Conservation (phyloP, 2,797 vertebrate species). For the Danio kyathit region DNA sequence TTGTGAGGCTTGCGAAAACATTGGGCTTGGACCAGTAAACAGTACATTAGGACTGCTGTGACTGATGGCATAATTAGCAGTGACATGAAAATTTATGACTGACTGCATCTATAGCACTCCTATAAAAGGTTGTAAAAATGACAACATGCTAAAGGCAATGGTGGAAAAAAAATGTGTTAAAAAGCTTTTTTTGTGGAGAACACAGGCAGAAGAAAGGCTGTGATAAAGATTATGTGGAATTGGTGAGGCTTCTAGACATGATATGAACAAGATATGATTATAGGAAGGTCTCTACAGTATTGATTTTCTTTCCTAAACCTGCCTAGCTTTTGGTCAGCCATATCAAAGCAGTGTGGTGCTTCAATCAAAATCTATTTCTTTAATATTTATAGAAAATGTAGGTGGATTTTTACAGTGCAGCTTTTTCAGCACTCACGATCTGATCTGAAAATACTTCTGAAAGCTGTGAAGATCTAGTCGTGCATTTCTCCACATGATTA, state of each 20-base stretch:
- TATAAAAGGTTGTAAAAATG: constrained; percentile 35
- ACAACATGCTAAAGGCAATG: constrained; percentile 29
- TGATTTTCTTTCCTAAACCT: constrained; percentile 21
- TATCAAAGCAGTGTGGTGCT: not conserved
- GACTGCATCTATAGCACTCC: constrained; percentile 19
- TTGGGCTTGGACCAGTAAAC: constrained; percentile 37
- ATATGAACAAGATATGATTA: constrained; percentile 22
- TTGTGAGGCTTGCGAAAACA: constrained; percentile 43
- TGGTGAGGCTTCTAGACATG: constrained; percentile 25
- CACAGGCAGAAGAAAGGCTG: constrained; percentile 19
- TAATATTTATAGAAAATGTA: constrained; percentile 9
- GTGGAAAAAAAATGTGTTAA: constrained; percentile 2
- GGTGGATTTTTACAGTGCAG: not conserved
- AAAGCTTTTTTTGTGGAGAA: not conserved
- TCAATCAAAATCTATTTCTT: constrained; percentile 9
- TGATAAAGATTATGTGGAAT: constrained; percentile 34
- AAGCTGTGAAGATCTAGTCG: not conserved
- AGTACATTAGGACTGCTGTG: constrained; percentile 36
- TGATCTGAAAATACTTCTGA: not conserved
- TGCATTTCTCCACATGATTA: too few species aligned
- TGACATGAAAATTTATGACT: constrained; percentile 41
- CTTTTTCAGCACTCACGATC: not conserved
- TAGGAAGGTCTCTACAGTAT: constrained; percentile 28
- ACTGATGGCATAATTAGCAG: constrained; percentile 50
- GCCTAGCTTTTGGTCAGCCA: constrained; percentile 1